Evolutionary conservation across 2,113 vertebrate genomes (phyloP).

Genomic region (Centropus bengalensis): DNA sequence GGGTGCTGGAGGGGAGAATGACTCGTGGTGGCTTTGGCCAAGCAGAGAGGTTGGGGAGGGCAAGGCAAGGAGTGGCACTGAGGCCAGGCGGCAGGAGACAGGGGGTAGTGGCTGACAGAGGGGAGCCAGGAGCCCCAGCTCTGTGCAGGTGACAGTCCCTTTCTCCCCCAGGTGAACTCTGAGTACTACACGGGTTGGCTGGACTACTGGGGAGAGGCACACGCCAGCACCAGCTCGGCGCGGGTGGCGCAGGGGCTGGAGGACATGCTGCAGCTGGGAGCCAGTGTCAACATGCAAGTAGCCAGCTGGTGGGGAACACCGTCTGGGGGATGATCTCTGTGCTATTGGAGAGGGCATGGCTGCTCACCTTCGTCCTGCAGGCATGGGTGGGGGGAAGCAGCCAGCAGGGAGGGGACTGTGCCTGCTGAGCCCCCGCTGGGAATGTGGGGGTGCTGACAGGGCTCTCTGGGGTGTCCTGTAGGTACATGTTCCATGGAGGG

Average conservation of each 20-base stretch:
- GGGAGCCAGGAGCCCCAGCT: background rate
- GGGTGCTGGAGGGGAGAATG: background rate
- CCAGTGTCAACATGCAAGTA: conserved; percentile 94
- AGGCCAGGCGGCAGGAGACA: background rate
- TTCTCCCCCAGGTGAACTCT: conserved; percentile 88
- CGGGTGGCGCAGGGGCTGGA: conserved; percentile 80
- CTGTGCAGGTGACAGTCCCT: background rate
- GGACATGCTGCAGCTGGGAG: conserved; percentile 87
- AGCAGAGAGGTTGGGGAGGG: background rate
- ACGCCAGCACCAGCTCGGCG: conserved; percentile 72
- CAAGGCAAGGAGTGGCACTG: rapidly evolving
- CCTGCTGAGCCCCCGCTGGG: too few relatives aligned
- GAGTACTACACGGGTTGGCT: conserved; percentile 98
- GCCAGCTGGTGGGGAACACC: background rate
- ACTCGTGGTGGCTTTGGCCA: rapidly evolving
- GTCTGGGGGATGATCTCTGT: background rate
- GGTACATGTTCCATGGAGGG: conserved; percentile 99
- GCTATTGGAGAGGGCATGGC: background rate
- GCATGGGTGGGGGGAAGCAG: background rate
- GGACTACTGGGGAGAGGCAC: conserved; percentile 94
- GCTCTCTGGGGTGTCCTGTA: conserved; percentile 47
- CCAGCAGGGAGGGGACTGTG: background rate
- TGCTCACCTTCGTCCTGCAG: background rate
- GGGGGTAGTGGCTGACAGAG: background rate
- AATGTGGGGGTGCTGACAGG: background rate